Base-by-base conservation (phyloP, 1,140 invertebrate genomes). In the Drosophila murphyi region DNA sequence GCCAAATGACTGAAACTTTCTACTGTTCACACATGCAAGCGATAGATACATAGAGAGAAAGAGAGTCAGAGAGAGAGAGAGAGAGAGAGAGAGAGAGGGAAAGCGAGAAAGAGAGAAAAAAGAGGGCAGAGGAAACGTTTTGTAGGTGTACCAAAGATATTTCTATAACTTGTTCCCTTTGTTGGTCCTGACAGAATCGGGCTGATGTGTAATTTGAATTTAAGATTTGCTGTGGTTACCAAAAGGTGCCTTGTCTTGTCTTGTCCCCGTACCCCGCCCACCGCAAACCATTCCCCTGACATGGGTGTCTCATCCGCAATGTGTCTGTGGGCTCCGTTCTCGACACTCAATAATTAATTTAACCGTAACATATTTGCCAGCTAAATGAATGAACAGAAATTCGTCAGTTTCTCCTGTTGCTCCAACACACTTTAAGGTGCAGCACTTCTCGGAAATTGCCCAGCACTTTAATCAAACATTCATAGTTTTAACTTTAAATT, bases 151-250 rank as follows among this genome's bases (percentile, higher is more conserved):
- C 64, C 57, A 68, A 81, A 79, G 79, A 79, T 87, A 87, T 87
- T 86, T 73, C 82, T 82, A 76, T 74, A 80, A 88, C 80, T 88
- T 88, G 83, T 54, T 88, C 78, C 75, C 76, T 88, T 88, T 81
- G 78, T 83, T 60, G 75, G 48, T 32, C 28, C 74, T 77, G 78
- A 77, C 78, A 80, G 75, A 77, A 78, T 74, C 81, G 78, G 78
- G 32, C 71, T 81, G 75, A 85, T 85, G 81, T 79, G 86, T 89
- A 89, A 89, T 89, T 89, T 89, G 81, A 89, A 89, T 89, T 89
- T 89, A 89, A 89, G 85, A 89, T 89, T 90, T 89, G 71, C 86
- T 83, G 81, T 62, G 86, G 78, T 63, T 78, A 72, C 78, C 52
- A 67, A 80, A 88, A 88, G 77, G 80, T 88, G 73, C 64, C 52